phyloP scores from a whole-genome alignment of 2,113 vertebrate species.

The Trachemys scripta region DNA sequence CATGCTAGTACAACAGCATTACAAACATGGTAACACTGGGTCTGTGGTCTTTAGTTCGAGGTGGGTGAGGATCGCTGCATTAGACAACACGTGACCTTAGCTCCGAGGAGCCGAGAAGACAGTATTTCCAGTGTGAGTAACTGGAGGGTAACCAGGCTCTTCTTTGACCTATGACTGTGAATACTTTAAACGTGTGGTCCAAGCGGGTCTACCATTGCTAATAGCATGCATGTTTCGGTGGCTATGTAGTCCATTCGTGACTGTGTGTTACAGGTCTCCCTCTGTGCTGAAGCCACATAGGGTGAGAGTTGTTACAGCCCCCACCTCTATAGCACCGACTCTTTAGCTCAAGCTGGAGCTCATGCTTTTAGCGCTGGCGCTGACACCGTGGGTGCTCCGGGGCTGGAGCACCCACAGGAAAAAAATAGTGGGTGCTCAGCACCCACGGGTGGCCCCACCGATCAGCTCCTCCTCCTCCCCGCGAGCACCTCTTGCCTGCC shows the following conservation, averaged over 20 bases:
- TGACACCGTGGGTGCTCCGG: no score
- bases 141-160: not conserved
- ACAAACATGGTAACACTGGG: not conserved
- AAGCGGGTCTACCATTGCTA: not conserved
- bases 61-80: not conserved
- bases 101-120: no score
- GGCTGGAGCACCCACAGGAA: no score
- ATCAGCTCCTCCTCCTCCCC: no score
- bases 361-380: no score
- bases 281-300: not conserved
- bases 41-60: not conserved
- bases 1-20: not conserved
- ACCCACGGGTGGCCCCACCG: no score
- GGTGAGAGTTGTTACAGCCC: no score
- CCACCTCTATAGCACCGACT: no score
- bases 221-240: not conserved
- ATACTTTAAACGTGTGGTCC: not conserved
- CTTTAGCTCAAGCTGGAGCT: no score
- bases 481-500: no score
- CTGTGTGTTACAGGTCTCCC: not conserved
- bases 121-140: not conserved
- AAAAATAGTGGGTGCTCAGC: no score
- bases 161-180: not conserved
- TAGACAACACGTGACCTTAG: not conserved
- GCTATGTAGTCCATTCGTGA: no score